Evolutionary conservation across 2,888 invertebrate genomes (phyloP), one percentile per base, ranked within the genome.

Genomic region (Drosophila sordidula): DNA sequence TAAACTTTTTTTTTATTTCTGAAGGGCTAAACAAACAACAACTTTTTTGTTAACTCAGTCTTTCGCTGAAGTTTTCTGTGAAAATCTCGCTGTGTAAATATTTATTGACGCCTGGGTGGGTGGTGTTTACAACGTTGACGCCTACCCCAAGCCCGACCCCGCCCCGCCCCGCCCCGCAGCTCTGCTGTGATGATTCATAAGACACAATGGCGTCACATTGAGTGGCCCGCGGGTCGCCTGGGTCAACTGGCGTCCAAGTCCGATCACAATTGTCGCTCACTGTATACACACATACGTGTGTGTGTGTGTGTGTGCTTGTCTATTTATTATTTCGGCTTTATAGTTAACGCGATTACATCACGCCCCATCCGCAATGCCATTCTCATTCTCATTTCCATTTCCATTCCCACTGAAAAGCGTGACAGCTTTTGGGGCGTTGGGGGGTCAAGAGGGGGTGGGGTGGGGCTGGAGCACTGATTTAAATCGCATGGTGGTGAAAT

Each of bases 341-440:
- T 68, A 78, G 78, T 78, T 82, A 79, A 77, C 66, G 75, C 71
- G 83, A 83, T 86, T 83, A 83, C 86, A 86, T 83, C 83, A 83
- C 80, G 73, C 73, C 66, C 66, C 76, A 75, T 70, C 62, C 75
- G 59, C 66, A 66, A 32, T 59, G 73, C 42, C 44, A 63, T 55
- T 59, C 51, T 56, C 54, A 47, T 67, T 67, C 42, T 36, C 4
- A 47, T 44, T 59, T 34, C 32, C 16, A 44, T 46, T 52, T 18
- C 25, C 12, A 57, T 50, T 51, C 32, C 32, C 32, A 9, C 11
- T 34, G 6, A 22, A 70, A 68, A 45, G 59, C 26, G 18, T 18
- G 18, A 18, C 18, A 18, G 18, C 18, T 18, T 26, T 26, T 26
- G 26, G 8, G 26, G 3, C 22, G 6, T 26, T 6, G 26, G 26